phyloP scores from a whole-genome alignment of 1,140 invertebrate genomes.

The Teleogryllus occipitalis region DNA sequence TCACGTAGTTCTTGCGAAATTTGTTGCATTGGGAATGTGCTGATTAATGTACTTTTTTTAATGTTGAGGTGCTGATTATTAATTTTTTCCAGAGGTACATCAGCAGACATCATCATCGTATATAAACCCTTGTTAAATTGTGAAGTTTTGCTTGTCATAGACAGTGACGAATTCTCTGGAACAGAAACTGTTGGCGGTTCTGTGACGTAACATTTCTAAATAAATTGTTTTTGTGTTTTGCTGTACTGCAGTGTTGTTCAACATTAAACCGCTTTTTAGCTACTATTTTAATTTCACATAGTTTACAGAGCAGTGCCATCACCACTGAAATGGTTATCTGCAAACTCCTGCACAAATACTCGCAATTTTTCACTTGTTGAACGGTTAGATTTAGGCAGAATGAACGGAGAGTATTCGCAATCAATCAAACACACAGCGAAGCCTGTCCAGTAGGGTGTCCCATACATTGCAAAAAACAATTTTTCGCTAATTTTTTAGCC shows the following conservation, averaged over 20 bases:
- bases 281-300: background rate
- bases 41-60: background rate
- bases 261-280: slow-evolving; percentile 8
- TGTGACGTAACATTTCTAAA: background rate
- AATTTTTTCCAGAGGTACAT: slow-evolving; percentile 8
- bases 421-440: no score
- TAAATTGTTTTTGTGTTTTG: slow-evolving; percentile 9
- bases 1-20: background rate
- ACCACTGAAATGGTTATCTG: slow-evolving; percentile 2
- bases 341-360: slow-evolving; percentile 10
- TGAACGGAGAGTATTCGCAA: no score
- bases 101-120: slow-evolving; percentile 9
- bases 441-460: background rate
- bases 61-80: slow-evolving; percentile 7
- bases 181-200: background rate
- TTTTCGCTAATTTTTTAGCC: no score
- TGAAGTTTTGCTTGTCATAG: slow-evolving; percentile 7
- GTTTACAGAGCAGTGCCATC: slow-evolving; percentile 1
- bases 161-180: background rate
- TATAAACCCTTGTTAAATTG: slow-evolving; percentile 8
- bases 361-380: slow-evolving; percentile 8
- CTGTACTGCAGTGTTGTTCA: slow-evolving; percentile 8
- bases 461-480: background rate
- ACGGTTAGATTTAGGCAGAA: background rate
- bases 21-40: slow-evolving; percentile 7